Percentiles rank a stretch among this genome's conserved stretches.
Evolutionary conservation across 2,888 invertebrate species (phyloP).

Genomic region (Troides oblongomaculatus): DNA sequence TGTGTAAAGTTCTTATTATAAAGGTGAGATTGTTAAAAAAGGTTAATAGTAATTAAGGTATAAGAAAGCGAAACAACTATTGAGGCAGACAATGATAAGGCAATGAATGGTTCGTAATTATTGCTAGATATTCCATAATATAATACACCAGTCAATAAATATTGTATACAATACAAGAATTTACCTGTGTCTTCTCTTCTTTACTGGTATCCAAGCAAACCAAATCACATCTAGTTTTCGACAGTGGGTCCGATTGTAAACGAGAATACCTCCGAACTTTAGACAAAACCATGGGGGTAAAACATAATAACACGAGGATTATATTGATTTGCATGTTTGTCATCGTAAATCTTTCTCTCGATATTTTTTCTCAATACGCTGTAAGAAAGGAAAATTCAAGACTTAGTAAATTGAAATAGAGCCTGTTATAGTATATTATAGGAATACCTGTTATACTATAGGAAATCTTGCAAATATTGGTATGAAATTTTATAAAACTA

Average conservation of each 20-base stretch:
- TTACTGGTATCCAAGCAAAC: conserved; percentile 72
- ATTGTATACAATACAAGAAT: conserved; percentile 21
- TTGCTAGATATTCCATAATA: too few species aligned
- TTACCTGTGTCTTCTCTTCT: conserved; percentile 63
- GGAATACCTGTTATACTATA: conserved; percentile 11
- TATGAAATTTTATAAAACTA: not conserved
- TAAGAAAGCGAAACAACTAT: too few species aligned
- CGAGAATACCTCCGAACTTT: conserved; percentile 62
- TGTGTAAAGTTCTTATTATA: too few species aligned
- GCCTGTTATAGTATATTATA: conserved; percentile 16
- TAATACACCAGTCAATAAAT: too few species aligned
- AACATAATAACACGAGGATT: conserved; percentile 47
- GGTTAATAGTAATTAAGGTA: too few species aligned
- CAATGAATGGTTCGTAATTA: too few species aligned
- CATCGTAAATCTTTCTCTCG: conserved; percentile 27
- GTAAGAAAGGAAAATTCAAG: conserved; percentile 32
- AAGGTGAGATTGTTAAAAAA: too few species aligned
- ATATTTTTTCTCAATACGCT: conserved; percentile 32
- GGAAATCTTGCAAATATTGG: conserved; percentile 26
- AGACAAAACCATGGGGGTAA: conserved; percentile 48
- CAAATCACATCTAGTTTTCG: conserved; percentile 82
- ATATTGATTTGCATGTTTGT: conserved; percentile 52
- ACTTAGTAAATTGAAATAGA: conserved; percentile 35
- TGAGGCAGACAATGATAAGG: too few species aligned
- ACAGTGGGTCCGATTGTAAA: conserved; percentile 73